These are phyloP conservation scores for Odocoileus virginianus DNA, from an alignment of 2,113 vertebrate species.

Conservation along the genomic window DNA sequence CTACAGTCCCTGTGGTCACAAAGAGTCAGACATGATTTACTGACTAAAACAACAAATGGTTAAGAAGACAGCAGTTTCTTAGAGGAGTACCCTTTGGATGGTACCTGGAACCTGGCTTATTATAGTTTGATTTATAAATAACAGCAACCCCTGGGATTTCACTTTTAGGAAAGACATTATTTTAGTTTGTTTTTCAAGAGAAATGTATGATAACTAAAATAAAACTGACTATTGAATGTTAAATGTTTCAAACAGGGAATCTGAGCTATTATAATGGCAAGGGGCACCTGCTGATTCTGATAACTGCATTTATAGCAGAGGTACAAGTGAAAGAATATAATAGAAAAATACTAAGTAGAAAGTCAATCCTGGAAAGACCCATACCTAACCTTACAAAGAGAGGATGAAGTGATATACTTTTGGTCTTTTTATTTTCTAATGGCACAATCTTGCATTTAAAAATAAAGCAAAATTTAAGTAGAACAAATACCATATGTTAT, in stretches of 20 bases:
- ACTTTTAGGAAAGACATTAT: background rate
- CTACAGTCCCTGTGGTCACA: background rate
- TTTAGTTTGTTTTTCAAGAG: background rate
- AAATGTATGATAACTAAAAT: background rate
- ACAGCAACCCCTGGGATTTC: background rate
- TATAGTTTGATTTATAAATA: background rate
- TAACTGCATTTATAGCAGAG: background rate
- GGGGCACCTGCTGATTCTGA: background rate
- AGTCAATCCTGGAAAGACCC: background rate
- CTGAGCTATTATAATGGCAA: background rate
- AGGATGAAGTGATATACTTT: background rate
- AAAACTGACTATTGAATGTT: background rate
- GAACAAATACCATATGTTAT: background rate
- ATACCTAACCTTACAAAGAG: background rate
- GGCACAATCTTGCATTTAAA: background rate
- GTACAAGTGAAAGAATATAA: background rate
- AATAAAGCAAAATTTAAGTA: background rate
- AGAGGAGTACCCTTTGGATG: background rate
- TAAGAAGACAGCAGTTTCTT: background rate
- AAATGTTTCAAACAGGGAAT: background rate
- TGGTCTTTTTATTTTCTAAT: background rate
- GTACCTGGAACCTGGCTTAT: background rate
- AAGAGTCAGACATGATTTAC: background rate
- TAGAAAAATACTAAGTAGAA: background rate
- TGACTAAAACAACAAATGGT: background rate